Conservation (phyloP, 2,888 invertebrate species). For the Holacanthella duospinosa region DNA sequence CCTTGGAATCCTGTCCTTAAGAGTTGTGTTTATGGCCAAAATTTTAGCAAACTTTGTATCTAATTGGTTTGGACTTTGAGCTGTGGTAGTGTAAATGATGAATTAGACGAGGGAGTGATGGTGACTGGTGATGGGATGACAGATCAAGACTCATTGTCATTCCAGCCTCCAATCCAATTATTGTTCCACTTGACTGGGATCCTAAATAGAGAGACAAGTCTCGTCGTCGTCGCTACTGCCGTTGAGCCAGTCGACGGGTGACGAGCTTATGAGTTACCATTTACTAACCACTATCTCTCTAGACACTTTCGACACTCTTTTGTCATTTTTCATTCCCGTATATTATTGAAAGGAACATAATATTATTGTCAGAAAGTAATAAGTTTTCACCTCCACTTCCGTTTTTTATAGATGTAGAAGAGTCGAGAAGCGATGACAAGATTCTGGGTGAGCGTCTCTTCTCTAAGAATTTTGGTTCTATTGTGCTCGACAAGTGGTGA, state of each 20-base stretch:
- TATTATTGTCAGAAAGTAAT: neutral
- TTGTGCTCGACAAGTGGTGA: conserved; percentile 1
- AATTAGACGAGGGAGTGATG: neutral
- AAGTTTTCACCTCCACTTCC: neutral
- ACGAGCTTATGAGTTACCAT: neutral
- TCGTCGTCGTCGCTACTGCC: neutral
- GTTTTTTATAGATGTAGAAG: neutral
- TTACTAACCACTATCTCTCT: neutral
- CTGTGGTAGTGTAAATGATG: neutral
- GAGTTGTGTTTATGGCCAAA: no score
- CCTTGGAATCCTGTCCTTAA: no score
- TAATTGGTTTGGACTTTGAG: neutral
- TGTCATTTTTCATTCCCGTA: neutral
- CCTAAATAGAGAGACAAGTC: neutral
- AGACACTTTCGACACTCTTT: neutral
- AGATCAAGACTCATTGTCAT: conserved; percentile 2
- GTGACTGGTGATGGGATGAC: neutral
- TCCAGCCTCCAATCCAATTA: conserved; percentile 2
- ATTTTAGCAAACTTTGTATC: no score
- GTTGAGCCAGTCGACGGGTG: neutral
- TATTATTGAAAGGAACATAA: neutral
- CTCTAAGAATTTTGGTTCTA: neutral
- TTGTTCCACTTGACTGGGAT: conserved; percentile 5
- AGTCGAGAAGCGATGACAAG: neutral
- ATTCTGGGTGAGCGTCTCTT: neutral